Base-by-base conservation (phyloP, 2,888 invertebrate genomes). In the Drosophila bunnanda region DNA sequence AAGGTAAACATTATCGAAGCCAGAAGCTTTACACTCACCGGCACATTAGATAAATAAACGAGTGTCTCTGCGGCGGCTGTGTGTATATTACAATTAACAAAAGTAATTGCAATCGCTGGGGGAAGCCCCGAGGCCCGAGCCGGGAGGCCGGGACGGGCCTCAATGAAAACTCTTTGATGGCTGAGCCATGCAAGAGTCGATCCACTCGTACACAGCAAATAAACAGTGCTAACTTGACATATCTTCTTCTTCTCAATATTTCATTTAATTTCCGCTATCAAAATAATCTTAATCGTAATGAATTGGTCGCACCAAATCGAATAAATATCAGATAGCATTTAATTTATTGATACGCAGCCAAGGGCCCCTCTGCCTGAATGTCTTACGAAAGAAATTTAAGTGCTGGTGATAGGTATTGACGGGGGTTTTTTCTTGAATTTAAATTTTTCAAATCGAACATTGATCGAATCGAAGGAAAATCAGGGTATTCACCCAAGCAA, bases 51-150 rank as follows among this genome's bases (percentile, higher is more conserved):
- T 67, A 74, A 60, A 74, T 56, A 72, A 56, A 36, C 66, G 56
- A 56, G 46, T 60, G 39, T 68, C 41, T 59, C 59, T 56, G 59
- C 22, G 44, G 28, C 46, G n/a, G 25, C 46, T 17, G 28, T 57
- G 59, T 59, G 74, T 76, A 72, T 82, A 79, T 72, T 72, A 75
- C 85, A 82, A 82, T 82, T 82, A 88, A 85, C 59, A 79, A 73
- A 78, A 76, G 74, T 88, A 85, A 82, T 88, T 85, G 76, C 72
- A 55, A 79, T 79, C 75, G 54, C 43, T 39, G 66, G 72, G 66
- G 66, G 66, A 68, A 36, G 46, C 57, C 66, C 72, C 57, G 66
- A 9, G 4, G 41, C 20, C 7, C 43, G 41, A 13, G 25, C 12
- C 48, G 4, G 28, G n/a, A n/a, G n/a, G 44, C 44, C 9, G 15